phyloP scores from a whole-genome alignment of 2,113 vertebrate species.

The Telmatochromis sp. region DNA sequence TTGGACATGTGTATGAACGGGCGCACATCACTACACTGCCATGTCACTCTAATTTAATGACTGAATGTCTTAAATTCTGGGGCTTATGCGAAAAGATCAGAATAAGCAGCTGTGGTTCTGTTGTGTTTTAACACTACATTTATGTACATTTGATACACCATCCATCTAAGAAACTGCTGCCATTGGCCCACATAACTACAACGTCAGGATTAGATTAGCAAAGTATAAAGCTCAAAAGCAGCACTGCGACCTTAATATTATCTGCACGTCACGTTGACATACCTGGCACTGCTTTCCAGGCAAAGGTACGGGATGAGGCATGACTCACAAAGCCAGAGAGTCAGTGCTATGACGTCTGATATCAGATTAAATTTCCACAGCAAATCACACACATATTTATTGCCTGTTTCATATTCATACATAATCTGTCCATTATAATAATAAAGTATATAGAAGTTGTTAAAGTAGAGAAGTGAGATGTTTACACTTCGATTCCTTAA shows the following conservation, averaged over 20 bases:
- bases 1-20: not conserved
- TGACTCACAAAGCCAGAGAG: conserved; percentile 22
- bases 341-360: conserved; percentile 4
- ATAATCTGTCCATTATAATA: not conserved
- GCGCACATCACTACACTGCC: not conserved
- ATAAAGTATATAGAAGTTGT: not conserved
- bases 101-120: conserved; percentile 19
- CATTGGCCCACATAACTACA: not conserved
- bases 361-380: conserved; percentile 27
- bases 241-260: not conserved
- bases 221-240: not conserved
- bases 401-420: not conserved
- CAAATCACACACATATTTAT: conserved; percentile 15
- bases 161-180: not conserved
- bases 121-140: not conserved
- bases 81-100: not conserved
- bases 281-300: conserved; percentile 18
- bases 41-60: not conserved
- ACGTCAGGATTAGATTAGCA: not conserved
- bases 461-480: not conserved
- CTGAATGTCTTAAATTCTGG: not conserved
- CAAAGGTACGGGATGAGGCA: conserved; percentile 37
- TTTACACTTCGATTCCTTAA: not conserved
- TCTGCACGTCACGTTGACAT: not conserved
- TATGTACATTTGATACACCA: not conserved